Percentiles rank a stretch among this genome's conserved stretches.
Conservation (phyloP, 2,113 vertebrate genomes). For the Corythornis vintsioides region DNA sequence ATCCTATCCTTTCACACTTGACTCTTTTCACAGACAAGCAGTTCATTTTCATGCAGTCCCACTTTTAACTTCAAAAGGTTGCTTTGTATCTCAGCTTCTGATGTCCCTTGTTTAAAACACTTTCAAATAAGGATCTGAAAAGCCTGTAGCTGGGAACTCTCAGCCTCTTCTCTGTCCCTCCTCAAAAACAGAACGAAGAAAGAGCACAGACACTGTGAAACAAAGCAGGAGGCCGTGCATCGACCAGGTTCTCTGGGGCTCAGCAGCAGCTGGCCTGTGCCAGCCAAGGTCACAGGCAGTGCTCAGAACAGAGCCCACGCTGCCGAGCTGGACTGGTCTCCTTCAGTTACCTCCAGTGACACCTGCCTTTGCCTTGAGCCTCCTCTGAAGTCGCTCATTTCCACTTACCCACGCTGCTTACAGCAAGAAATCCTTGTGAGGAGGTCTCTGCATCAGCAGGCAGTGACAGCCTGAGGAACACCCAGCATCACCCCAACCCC, state of each 20-base stretch:
- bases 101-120: constrained; percentile 67
- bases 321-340: background rate
- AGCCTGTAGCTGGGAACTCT: background rate
- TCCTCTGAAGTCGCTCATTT: background rate
- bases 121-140: constrained; percentile 62
- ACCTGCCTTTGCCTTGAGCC: background rate
- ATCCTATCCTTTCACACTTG: constrained; percentile 74
- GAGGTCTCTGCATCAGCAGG: background rate
- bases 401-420: background rate
- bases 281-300: background rate
- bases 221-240: background rate
- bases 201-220: background rate
- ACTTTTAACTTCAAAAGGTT: constrained; percentile 76
- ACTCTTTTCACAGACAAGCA: constrained; percentile 72
- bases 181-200: background rate
- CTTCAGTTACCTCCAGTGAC: background rate
- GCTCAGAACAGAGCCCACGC: background rate
- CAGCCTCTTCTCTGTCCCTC: background rate
- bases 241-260: background rate
- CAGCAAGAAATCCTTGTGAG: background rate
- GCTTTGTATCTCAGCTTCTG: constrained; percentile 68
- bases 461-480: background rate
- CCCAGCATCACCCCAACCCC: background rate
- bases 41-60: constrained; percentile 74
- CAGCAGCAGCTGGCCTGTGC: background rate